Base-by-base conservation (phyloP, 2,888 invertebrate genomes). In the Corbicula japonica region DNA sequence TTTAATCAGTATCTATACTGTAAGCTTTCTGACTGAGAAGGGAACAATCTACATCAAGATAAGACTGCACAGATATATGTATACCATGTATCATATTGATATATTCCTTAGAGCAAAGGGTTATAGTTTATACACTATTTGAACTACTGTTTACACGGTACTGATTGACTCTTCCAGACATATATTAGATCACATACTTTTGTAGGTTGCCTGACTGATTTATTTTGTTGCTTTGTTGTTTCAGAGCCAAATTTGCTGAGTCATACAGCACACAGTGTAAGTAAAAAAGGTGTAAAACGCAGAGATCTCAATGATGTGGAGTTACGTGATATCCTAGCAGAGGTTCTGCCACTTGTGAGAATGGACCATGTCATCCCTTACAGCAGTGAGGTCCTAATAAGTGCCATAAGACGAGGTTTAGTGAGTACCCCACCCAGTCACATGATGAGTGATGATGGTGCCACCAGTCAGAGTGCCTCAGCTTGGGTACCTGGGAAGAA, bases 241-340 rank as follows among this genome's bases (percentile, higher is more conserved):
- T 56, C 94, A 96, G 98, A 98, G 92, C 98, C 98, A 32, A 98
- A 97, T 94, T 94, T 98, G 68, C 95, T 98, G 84, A 97, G 97
- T 93, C 97, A 98, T 93, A 98, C 98, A 10, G 97, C 97, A n/a
- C 98, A 98, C 94, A 97, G 97, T 44, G 97, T 97, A 77, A 95
- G 97, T 18, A 95, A 97, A 52, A 97, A 97, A 92, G 97, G 97
- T 18, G 95, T 97, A 1, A 96, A 96, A 93, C 97, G 96, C 91
- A 95, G 96, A 75, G 97, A 97, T 92, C 88, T 95, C 80, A 97
- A 96, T 89, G 98, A 98, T 92, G 96, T 96, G 62, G 97, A 97
- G 92, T 94, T 98, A 86, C 95, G 97, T 15, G 97, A 97, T 93
- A 96, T 97, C 89, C 95, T 98, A 65, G 96, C 97, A 1, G 96